These are phyloP conservation scores for Cacoxenus indagator DNA, from an alignment of 2,888 invertebrate genomes.

Conservation along the genomic window DNA sequence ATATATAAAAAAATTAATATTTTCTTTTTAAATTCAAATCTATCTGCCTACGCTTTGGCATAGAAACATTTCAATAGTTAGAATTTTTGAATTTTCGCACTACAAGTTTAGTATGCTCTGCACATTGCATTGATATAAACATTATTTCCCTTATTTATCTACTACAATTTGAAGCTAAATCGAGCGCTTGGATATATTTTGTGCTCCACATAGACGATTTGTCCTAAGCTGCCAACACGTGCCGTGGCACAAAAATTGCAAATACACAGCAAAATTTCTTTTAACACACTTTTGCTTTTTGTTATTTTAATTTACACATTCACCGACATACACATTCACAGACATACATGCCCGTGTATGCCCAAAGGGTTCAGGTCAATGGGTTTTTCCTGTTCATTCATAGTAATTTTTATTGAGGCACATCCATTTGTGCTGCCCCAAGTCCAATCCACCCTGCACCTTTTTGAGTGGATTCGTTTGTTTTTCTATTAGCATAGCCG, in stretches of 20 bases:
- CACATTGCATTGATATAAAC: neutral
- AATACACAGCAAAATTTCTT: neutral
- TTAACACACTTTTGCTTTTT: neutral
- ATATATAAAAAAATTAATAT: too few species aligned
- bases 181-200: conserved; percentile 2
- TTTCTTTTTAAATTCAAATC: too few species aligned
- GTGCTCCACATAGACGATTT: neutral
- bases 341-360: neutral
- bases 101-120: neutral
- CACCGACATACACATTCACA: neutral
- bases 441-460: conserved; percentile 5
- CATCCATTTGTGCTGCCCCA: conserved; percentile 61
- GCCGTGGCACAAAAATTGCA: neutral
- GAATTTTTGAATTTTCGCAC: too few species aligned
- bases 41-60: too few species aligned
- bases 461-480: conserved; percentile 10
- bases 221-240: neutral
- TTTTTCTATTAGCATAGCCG: conserved; percentile 8
- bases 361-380: conserved; percentile 22
- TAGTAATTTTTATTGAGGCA: conserved; percentile 64
- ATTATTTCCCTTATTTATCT: conserved; percentile 12
- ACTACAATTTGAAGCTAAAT: conserved; percentile 1
- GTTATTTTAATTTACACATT: neutral
- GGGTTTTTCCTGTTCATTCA: conserved; percentile 51
- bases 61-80: too few species aligned